Base-by-base conservation (phyloP, 2,888 invertebrate species). In the Branchipolynoe longqiensis region DNA sequence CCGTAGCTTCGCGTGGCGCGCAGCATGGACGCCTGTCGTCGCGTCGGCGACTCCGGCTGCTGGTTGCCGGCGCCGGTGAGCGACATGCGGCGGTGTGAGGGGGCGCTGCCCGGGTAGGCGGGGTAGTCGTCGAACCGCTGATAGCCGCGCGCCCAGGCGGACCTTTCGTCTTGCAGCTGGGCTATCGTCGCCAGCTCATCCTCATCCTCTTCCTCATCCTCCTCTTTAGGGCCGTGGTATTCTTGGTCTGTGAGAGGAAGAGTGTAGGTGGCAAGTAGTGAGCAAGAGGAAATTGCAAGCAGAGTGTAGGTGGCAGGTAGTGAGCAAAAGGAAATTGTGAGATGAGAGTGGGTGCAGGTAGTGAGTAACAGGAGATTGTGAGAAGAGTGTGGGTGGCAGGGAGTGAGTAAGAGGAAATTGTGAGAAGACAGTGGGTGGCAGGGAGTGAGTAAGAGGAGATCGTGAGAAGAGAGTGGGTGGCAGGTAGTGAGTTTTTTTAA, bases 181-280 rank as follows among this genome's bases (percentile, higher is more conserved):
- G 78, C 78, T 8, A 41, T 54, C 12, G 54, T 41, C 28, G 41
- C 48, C 31, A 48, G 48, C 31, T 78, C 78, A 12, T 78, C 78
- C 25, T 74, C 74, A n/a, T n/a, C n/a, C 48, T 78, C 78, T 14
- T 78, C 78, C 25, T 78, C 73, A n/a, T 73, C 78, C 6, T 78
- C 78, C 4, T 73, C 73, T 25, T 78, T 78, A 18, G 48, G 41
- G 6, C 78, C 78, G 28, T 78, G 78, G 78, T 78, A 78, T 25
- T 78, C 78, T 78, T 78, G 78, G 31, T 78, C 78, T 78, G 41
- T n/a, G 28, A n/a, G 62, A 28, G 62, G 4, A n/a, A n/a, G n/a
- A n/a, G n/a, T n/a, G n/a, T n/a, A n/a, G n/a, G n/a, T n/a, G n/a
- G n/a, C n/a, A n/a, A n/a, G n/a, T n/a, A n/a, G n/a, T n/a, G n/a